Evolutionary conservation across 2,113 vertebrate genomes (phyloP), one percentile per base, ranked within the genome.

Genomic region (Semnornis frantzii): DNA sequence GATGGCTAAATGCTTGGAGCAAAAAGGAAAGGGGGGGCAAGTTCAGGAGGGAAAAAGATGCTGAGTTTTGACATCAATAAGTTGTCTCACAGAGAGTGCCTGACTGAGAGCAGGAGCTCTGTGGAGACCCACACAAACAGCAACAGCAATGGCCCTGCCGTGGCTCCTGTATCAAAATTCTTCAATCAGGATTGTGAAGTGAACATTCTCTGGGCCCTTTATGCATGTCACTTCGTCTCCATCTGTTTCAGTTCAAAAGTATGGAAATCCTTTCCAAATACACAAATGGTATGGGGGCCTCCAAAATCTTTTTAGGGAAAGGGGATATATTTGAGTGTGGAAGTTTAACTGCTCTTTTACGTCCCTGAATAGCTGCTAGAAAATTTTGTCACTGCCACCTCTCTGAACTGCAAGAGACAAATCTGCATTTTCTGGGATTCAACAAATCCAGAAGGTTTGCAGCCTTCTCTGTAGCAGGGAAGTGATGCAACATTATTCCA

Each of bases 201-300:
- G 55, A 94, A 84, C 34, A 20, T 59, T 72, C 72, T 60, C 70
- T 72, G 44, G 17, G 34, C 15, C 54, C 10, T 85, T 48, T 76
- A 69, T 5, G 5, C 10, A 19, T 13, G 8, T 79, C 75, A 79
- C 55, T 92, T 82, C 64, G 69, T 89, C 48, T 58, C 62, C 31
- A 71, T 86, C 70, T 75, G 20, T 57, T 86, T 70, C n/a, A n/a
- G 64, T 88, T 92, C 68, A 81, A 19, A 91, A 82, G 34, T 59
- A 21, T 62, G 48, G 37, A 70, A 95, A 95, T 89, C 52, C 74
- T 70, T 91, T 90, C 84, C 64, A 89, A 91, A 87, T 52, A 54
- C 30, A 62, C n/a, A 93, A 88, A 58, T 72, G 44, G 12, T 65
- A 27, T 58, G 59, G 13, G 24, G 31, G 18, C 5, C 89, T 91